Base-by-base conservation (phyloP, 2,113 vertebrate species). In the Oryzias melastigma region DNA sequence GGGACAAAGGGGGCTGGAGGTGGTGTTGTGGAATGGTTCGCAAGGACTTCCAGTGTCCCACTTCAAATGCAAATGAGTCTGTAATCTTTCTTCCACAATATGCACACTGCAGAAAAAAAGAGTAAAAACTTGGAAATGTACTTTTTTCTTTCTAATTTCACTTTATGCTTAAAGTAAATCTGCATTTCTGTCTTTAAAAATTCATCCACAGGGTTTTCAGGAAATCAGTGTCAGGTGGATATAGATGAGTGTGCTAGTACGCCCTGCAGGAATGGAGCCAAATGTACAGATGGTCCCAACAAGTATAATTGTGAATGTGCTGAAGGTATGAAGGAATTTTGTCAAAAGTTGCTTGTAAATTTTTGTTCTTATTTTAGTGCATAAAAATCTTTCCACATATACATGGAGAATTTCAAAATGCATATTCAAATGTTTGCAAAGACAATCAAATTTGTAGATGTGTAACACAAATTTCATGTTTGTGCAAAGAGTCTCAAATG, bases 201-300 rank as follows among this genome's bases (percentile, higher is more conserved):
- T 54, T 40, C 46, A 51, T 48, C 17, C 58, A 17, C 82, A 99
- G 97, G 97, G 60, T 99, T 98, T 88, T 95, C 92, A 0, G 97
- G 95, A 18, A 92, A 79, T 80, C 84, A 96, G 42, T 99, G 97
- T 80, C 97, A 98, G 86, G 91, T 95, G 0, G 96, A 99, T 8
- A 92, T 96, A 27, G 96, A 99, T 0, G 97, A 99, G 73, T 99
- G 97, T 0, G 94, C 97, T 25, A 98, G 96, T 80, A 99, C 96
- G 0, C 97, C 97, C 1, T 99, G 97, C 81, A 94, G 92, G 83
- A 97, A 99, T 0, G 96, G 95, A 0, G 97, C 95, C 60, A 95
- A 94, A 78, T 99, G 97, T 4, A 88, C 95, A 2, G 96, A 99
- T 0, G 96, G 95, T 7, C 95, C 96, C 73, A 98, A 96, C 84